These are phyloP conservation scores for Caenorhabditis becei DNA, from an alignment of 2,888 invertebrate species.

Conservation along the genomic window DNA sequence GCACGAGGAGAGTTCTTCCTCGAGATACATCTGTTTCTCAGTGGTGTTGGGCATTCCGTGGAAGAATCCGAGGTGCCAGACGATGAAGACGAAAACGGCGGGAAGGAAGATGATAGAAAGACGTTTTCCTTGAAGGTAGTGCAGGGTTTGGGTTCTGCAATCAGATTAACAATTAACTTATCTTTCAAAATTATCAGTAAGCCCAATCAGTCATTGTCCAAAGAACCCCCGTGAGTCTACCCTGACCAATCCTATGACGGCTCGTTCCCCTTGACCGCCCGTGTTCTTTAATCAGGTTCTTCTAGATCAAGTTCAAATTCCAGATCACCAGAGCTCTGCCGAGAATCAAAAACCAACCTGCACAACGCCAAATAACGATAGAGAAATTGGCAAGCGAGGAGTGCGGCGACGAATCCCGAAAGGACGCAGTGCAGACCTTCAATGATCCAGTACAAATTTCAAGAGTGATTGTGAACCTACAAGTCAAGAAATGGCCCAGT, in stretches of 20 bases:
- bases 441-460: no score
- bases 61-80: constrained; percentile 48
- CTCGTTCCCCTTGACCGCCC: no score
- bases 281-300: no score
- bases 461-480: no score
- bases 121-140: constrained; percentile 20
- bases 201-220: background rate
- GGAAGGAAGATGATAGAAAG: constrained; percentile 31
- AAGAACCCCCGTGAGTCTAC: background rate
- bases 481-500: constrained; percentile 15
- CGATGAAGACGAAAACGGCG: constrained; percentile 27
- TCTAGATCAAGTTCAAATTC: no score
- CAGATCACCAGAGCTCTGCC: no score
- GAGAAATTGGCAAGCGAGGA: constrained; percentile 38
- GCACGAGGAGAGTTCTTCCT: constrained; percentile 30
- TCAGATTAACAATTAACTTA: no score
- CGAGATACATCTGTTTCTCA: constrained; percentile 34
- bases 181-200: no score
- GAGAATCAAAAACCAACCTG: constrained; percentile 9
- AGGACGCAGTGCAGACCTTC: constrained; percentile 42
- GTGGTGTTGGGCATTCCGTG: constrained; percentile 38
- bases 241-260: no score
- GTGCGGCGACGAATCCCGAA: constrained; percentile 44
- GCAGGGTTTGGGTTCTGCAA: constrained; percentile 26
- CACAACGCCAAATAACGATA: constrained; percentile 38